phyloP scores from a whole-genome alignment of 2,113 vertebrate species.

The Salvelinus sp. region DNA sequence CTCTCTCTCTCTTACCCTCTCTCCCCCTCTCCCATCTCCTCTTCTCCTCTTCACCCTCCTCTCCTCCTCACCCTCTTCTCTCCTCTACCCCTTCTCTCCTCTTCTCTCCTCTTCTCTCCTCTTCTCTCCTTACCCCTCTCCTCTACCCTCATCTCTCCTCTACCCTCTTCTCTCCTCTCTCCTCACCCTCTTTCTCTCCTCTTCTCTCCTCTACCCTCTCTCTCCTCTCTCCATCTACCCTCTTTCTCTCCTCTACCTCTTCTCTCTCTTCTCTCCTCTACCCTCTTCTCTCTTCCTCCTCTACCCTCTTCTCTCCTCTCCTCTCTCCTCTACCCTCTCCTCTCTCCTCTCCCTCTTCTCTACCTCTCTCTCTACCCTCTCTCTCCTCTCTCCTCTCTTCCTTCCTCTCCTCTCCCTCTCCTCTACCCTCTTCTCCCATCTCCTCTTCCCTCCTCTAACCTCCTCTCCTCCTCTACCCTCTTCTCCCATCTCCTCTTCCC shows the following conservation, averaged over 20 bases:
- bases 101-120: not conserved
- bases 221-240: not conserved
- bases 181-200: too few species aligned
- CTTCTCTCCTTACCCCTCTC: too few species aligned
- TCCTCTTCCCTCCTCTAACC: not conserved
- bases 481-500: slow-evolving; percentile 27
- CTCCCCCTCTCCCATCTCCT: not conserved
- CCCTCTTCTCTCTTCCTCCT: rapidly evolving
- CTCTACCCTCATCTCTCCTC: too few species aligned
- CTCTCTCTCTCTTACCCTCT: slow-evolving; percentile 39
- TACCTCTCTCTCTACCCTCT: slow-evolving; percentile 26
- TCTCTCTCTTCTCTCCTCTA: too few species aligned
- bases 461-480: not conserved
- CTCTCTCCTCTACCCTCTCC: too few species aligned
- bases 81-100: not conserved
- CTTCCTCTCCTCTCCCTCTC: too few species aligned
- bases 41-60: slow-evolving; percentile 35
- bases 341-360: not conserved
- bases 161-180: too few species aligned
- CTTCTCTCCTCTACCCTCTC: not conserved
- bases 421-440: not conserved
- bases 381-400: too few species aligned
- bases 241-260: not conserved
- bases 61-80: slow-evolving; percentile 44
- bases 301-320: too few species aligned